Evolutionary conservation across 2,888 invertebrate species (phyloP).

Genomic region (Synanthedon andrenaeformis): DNA sequence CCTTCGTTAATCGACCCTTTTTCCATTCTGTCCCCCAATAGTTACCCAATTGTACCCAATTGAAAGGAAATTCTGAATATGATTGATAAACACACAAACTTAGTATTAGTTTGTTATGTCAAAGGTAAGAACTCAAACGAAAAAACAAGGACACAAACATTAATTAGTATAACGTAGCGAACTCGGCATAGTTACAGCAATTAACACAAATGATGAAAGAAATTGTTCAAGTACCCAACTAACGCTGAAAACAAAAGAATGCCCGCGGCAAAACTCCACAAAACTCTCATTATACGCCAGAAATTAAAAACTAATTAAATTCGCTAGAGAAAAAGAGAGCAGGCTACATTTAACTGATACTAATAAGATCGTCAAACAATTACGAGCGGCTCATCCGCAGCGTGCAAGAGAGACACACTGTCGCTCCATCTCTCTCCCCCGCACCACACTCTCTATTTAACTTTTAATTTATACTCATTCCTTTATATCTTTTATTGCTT

Average conservation of each 20-base stretch:
- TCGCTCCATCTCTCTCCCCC: constrained; percentile 30
- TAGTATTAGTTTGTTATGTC: too few species aligned
- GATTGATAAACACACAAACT: too few species aligned
- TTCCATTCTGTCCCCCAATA: too few species aligned
- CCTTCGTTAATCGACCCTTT: too few species aligned
- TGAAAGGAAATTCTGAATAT: too few species aligned
- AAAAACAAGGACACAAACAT: too few species aligned
- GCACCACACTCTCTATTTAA: constrained; percentile 61
- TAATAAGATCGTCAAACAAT: constrained; percentile 72
- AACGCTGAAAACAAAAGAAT: constrained; percentile 25
- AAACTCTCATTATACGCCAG: constrained; percentile 57
- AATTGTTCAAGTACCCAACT: constrained; percentile 10
- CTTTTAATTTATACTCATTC: constrained; percentile 72
- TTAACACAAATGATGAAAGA: too few species aligned
- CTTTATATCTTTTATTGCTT: constrained; percentile 72
- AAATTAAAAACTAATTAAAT: constrained; percentile 70
- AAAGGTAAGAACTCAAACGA: too few species aligned
- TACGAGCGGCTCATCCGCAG: constrained; percentile 50
- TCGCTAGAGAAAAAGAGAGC: constrained; percentile 64
- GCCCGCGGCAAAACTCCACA: constrained; percentile 36
- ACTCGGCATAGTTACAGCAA: too few species aligned
- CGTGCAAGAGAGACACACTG: constrained; percentile 21
- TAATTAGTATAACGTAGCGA: too few species aligned
- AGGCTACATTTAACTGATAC: constrained; percentile 69
- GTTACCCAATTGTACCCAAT: too few species aligned